Evolutionary conservation across 2,113 vertebrate genomes (phyloP).

Genomic region (Cervus canadensis): DNA sequence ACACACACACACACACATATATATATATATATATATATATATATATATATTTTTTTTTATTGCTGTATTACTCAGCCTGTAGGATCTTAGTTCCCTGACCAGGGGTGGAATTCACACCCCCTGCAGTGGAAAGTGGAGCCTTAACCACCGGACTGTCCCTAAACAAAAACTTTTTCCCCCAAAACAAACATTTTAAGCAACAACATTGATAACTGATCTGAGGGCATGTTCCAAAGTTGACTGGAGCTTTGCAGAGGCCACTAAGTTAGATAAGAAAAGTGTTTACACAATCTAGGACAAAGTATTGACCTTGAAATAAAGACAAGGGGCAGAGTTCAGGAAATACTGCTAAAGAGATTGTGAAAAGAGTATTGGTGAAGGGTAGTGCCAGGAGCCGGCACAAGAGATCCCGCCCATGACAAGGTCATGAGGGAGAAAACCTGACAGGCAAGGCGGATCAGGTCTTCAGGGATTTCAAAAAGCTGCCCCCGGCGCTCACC

Average conservation of each 20-base stretch:
- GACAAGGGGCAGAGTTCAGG: background rate
- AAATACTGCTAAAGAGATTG: background rate
- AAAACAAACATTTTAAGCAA: background rate
- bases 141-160: background rate
- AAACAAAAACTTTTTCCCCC: background rate
- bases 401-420: too few species aligned
- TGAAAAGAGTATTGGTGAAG: background rate
- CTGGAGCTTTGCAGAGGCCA: background rate
- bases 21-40: too few species aligned
- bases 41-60: background rate
- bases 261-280: background rate
- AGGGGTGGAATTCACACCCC: background rate
- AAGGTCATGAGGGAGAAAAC: too few species aligned
- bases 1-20: too few species aligned
- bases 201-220: background rate
- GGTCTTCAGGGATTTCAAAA: too few species aligned
- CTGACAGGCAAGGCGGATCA: too few species aligned
- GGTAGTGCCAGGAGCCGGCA: too few species aligned
- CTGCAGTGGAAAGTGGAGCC: background rate
- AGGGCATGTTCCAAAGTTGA: background rate
- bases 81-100: background rate
- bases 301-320: background rate
- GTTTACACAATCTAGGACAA: background rate
- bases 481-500: too few species aligned
- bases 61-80: rapidly evolving